These are phyloP conservation scores for Muntiacus muntjak DNA, from an alignment of 2,113 vertebrate genomes.

Conservation along the genomic window DNA sequence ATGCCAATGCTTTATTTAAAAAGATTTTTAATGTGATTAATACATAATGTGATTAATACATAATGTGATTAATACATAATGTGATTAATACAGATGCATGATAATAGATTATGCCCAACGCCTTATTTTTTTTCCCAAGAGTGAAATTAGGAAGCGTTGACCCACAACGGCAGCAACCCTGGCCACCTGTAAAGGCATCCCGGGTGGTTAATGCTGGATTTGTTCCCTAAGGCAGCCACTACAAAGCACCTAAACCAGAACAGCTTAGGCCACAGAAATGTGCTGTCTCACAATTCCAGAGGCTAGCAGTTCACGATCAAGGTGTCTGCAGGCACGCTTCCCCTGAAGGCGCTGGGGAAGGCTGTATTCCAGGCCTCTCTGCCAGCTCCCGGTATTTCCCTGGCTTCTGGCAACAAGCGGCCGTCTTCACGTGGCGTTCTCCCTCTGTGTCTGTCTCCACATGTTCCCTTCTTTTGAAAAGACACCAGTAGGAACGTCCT, in stretches of 20 bases:
- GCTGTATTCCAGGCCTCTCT: not conserved
- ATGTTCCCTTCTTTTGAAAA: not conserved
- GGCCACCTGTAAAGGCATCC: not conserved
- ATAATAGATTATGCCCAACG: not conserved
- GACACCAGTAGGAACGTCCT: not conserved
- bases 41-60: not conserved
- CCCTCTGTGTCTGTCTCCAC: not conserved
- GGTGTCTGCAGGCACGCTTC: not conserved
- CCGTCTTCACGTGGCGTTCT: fast-evolving
- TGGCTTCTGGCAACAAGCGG: not conserved
- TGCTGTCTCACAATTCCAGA: not conserved
- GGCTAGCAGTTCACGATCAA: not conserved
- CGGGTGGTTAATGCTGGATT: not conserved
- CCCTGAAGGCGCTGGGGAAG: not conserved
- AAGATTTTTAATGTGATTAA: not conserved
- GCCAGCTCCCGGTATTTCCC: not conserved
- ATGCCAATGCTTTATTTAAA: not conserved
- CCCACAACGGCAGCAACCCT: not conserved
- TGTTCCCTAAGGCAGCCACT: not conserved
- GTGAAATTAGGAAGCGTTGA: not conserved
- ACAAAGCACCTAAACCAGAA: not conserved
- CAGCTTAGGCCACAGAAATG: not conserved
- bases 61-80: not conserved
- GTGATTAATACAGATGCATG: not conserved
- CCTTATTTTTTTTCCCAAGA: not conserved